Evolutionary conservation across 2,113 vertebrate species (phyloP).

Genomic region (Sclerurus mexicanus): DNA sequence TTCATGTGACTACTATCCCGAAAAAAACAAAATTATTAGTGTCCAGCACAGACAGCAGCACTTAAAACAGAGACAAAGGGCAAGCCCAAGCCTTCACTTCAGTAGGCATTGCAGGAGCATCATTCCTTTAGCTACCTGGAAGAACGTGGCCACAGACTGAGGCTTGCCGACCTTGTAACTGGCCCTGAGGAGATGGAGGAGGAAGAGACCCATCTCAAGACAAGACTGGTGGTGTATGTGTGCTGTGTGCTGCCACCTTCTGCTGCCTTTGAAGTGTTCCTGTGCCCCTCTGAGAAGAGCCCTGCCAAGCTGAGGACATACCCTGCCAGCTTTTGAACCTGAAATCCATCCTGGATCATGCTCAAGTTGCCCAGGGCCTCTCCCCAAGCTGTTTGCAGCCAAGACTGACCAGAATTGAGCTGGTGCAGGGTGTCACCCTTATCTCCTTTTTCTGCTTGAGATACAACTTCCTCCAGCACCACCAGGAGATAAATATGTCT

Average conservation of each 20-base stretch:
- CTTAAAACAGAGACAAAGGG: background rate
- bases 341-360: background rate
- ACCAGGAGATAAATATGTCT: background rate
- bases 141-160: background rate
- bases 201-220: background rate
- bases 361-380: background rate
- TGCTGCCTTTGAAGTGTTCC: background rate
- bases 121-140: background rate
- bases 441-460: background rate
- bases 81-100: background rate
- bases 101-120: background rate
- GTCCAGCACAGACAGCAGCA: constrained; percentile 20
- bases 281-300: background rate
- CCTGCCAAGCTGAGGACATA: background rate
- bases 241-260: background rate
- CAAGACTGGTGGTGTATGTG: background rate
- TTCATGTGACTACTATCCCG: background rate
- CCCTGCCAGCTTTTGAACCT: background rate
- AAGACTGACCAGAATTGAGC: background rate
- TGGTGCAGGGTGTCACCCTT: background rate
- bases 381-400: background rate
- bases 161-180: background rate
- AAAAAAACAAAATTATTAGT: background rate
- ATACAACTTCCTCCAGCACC: background rate
- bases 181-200: background rate